Percentiles rank a stretch among this genome's conserved stretches.
These are phyloP conservation scores for Fabriciana adippe DNA, from an alignment of 2,888 invertebrate species.

Conservation along the genomic window DNA sequence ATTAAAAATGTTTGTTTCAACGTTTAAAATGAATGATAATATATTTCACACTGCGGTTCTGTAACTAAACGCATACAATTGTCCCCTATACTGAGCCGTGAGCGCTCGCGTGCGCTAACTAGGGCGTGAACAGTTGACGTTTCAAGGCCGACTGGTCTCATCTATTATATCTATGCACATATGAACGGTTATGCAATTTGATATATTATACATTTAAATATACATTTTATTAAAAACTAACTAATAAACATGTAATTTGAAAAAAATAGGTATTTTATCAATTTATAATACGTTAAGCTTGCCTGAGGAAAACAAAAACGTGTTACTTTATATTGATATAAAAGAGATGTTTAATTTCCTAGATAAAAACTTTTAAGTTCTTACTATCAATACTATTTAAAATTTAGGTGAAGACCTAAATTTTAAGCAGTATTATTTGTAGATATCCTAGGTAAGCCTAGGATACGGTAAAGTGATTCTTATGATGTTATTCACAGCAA, in stretches of 20 bases:
- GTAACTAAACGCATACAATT: slow-evolving; percentile 9
- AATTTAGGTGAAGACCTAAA: too few relatives aligned
- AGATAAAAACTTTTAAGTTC: too few relatives aligned
- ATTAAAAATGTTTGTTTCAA: too few relatives aligned
- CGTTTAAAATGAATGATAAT: not conserved
- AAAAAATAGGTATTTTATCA: not conserved
- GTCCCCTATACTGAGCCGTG: slow-evolving; percentile 10
- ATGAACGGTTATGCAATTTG: slow-evolving; percentile 17
- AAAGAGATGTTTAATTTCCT: too few relatives aligned
- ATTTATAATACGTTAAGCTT: not conserved
- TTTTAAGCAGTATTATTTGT: too few relatives aligned
- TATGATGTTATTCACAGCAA: too few relatives aligned
- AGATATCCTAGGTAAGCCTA: too few relatives aligned
- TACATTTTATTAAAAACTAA: not conserved
- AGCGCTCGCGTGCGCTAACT: slow-evolving; percentile 34
- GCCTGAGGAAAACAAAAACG: too few relatives aligned
- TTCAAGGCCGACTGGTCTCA: slow-evolving; percentile 33
- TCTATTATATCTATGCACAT: slow-evolving; percentile 21
- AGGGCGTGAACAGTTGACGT: slow-evolving; percentile 33
- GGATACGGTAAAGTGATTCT: too few relatives aligned
- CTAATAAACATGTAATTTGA: not conserved
- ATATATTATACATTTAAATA: not conserved
- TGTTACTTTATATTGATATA: too few relatives aligned
- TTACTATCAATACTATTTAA: too few relatives aligned
- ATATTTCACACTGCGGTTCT: not conserved